Evolutionary conservation across 2,797 vertebrate species (phyloP).

Genomic region (Cyprinella venusta): DNA sequence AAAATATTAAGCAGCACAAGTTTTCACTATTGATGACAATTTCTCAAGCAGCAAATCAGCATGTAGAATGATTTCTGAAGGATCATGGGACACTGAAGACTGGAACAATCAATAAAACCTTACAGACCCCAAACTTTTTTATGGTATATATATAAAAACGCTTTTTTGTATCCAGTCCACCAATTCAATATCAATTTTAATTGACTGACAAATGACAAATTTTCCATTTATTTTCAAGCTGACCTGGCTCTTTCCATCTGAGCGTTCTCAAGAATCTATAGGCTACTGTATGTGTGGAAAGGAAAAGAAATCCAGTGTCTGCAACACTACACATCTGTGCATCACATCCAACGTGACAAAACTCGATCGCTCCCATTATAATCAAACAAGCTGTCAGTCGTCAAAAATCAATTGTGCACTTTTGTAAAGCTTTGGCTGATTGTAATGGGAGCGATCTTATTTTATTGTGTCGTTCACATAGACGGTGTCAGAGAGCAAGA

Average conservation of each 20-base stretch:
- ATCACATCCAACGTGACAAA: background rate
- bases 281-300: background rate
- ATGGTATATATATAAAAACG: background rate
- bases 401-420: conserved; percentile 9
- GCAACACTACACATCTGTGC: background rate
- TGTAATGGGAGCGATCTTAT: conserved; percentile 17
- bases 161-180: background rate
- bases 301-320: background rate
- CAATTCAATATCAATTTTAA: background rate
- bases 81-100: background rate
- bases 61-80: background rate
- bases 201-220: background rate
- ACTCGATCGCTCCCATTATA: conserved; percentile 8
- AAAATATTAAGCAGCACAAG: background rate
- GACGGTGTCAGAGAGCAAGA: background rate
- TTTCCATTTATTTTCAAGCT: background rate
- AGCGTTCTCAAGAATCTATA: background rate
- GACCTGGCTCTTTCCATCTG: background rate
- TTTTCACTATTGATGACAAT: background rate
- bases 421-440: conserved; percentile 29
- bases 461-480: background rate
- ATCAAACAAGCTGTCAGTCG: conserved; percentile 26
- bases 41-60: background rate
- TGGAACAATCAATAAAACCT: background rate
- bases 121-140: background rate